phyloP scores from a whole-genome alignment of 2,797 vertebrate species.

The Natrix natrix region DNA sequence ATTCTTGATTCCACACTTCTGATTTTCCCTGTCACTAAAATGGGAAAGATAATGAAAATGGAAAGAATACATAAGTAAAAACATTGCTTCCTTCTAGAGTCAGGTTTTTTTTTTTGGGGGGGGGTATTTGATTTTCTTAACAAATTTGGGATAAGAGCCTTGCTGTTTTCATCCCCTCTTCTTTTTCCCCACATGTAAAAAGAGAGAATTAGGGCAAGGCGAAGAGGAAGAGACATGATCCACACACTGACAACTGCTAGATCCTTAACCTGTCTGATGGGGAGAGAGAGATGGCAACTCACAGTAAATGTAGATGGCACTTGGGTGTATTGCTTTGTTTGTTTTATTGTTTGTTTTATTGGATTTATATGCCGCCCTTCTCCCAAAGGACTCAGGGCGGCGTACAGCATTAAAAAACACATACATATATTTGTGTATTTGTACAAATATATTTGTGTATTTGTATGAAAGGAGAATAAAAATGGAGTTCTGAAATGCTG shows the following conservation, averaged over 20 bases:
- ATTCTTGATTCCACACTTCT: neutral
- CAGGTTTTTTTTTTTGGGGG: no score
- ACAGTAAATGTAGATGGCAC: neutral
- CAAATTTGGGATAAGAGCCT: neutral
- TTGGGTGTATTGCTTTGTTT: neutral
- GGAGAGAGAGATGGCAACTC: neutral
- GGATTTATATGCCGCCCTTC: no score
- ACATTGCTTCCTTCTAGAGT: neutral
- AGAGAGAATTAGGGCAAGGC: neutral
- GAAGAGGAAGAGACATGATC: no score
- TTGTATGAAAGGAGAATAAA: neutral
- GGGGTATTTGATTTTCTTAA: neutral
- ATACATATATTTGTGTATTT: no score
- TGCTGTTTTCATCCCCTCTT: neutral
- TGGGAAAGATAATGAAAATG: neutral
- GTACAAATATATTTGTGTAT: neutral
- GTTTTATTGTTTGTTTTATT: no score
- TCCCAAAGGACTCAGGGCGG: no score
- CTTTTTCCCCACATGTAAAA: neutral
- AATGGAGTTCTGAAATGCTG: neutral
- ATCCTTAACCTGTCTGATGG: neutral
- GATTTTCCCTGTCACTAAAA: neutral
- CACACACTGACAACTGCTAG: neutral
- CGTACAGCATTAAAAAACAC: no score
- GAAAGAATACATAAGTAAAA: neutral